Conservation (phyloP, 2,888 invertebrate species). For the Cryptocephalus primarius region DNA sequence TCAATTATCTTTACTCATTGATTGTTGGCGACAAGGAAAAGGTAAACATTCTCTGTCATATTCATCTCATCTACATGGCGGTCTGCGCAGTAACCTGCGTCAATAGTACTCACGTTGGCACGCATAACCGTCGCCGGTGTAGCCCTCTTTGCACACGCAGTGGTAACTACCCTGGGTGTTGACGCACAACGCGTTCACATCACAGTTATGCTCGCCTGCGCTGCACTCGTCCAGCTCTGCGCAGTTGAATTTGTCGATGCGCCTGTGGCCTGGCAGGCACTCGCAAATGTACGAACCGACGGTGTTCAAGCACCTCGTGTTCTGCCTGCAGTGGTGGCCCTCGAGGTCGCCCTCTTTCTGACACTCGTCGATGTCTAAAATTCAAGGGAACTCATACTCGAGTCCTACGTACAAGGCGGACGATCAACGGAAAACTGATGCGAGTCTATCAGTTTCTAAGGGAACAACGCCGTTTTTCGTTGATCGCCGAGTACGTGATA, state of each 20-base stretch:
- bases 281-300: slow-evolving; percentile 75
- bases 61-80: no score
- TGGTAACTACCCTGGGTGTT: slow-evolving; percentile 75
- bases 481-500: no score
- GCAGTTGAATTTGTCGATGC: slow-evolving; percentile 69
- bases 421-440: no score
- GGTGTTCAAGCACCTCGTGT: slow-evolving; percentile 75
- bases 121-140: slow-evolving; percentile 63
- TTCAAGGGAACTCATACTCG: neutral
- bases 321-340: slow-evolving; percentile 77
- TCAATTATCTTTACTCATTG: no score
- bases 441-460: no score
- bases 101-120: slow-evolving; percentile 60
- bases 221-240: slow-evolving; percentile 72
- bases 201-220: slow-evolving; percentile 60
- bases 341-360: slow-evolving; percentile 62
- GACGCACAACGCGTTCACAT: slow-evolving; percentile 63
- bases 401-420: no score
- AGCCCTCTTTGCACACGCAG: slow-evolving; percentile 63
- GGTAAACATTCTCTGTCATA: no score
- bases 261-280: slow-evolving; percentile 67
- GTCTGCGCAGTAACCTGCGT: no score
- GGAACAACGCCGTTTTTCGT: no score
- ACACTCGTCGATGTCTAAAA: slow-evolving; percentile 77
- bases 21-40: no score